Conservation (phyloP, 2,113 vertebrate species). For the Scomber scombrus region DNA sequence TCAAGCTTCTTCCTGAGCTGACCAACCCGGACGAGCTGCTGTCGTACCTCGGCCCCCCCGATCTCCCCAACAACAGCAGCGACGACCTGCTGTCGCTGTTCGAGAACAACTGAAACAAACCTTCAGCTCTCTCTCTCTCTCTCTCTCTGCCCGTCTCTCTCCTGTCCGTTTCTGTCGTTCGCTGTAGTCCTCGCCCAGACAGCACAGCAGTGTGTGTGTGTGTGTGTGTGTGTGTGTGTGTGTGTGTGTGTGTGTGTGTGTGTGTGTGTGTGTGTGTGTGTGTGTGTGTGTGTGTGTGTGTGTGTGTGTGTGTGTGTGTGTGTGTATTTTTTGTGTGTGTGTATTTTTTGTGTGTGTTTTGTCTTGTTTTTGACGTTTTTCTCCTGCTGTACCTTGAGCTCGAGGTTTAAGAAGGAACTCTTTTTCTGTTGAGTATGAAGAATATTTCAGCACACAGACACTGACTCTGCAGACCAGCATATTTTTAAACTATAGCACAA, state of each 20-base stretch:
- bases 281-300: not conserved
- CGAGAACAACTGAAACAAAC: constrained; percentile 92
- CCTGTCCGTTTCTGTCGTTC: constrained; percentile 11
- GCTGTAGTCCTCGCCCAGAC: not conserved
- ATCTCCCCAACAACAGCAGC: constrained; percentile 93
- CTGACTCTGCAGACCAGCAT: constrained; percentile 65
- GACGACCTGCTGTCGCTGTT: constrained; percentile 97
- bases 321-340: constrained; percentile 28
- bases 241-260: not conserved
- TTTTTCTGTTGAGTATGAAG: constrained; percentile 24
- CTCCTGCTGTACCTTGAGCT: constrained; percentile 45
- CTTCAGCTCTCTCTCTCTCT: not conserved
- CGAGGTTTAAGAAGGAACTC: constrained; percentile 6
- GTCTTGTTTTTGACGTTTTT: constrained; percentile 10
- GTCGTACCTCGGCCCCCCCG: constrained; percentile 94
- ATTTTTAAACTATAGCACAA: constrained; percentile 65
- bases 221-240: constrained; percentile 2
- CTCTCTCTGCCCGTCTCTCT: not conserved
- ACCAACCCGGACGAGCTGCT: constrained; percentile 96
- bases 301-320: not conserved
- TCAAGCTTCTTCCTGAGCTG: constrained; percentile 95
- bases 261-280: not conserved
- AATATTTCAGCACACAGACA: constrained; percentile 4
- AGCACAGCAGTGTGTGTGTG: constrained; percentile 11
- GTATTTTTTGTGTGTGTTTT: not conserved